phyloP scores from a whole-genome alignment of 2,797 vertebrate species.

The Tenualosa ilisha region DNA sequence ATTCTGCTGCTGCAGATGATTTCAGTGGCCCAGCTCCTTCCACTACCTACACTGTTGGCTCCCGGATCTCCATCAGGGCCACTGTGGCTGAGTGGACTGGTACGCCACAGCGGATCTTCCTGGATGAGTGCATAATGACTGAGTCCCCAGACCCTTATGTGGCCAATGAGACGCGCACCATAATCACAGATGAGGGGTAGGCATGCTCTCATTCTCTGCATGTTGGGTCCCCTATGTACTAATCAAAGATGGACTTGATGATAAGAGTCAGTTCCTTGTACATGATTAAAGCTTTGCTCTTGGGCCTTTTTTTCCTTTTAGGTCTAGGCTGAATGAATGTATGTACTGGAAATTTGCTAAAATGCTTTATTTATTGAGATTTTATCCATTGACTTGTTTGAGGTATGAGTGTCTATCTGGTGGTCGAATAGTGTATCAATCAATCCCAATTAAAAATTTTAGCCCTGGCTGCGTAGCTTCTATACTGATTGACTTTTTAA shows the following conservation, averaged over 20 bases:
- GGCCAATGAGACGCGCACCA: slow-evolving; percentile 19
- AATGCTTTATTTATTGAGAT: too few species aligned
- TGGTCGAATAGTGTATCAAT: too few species aligned
- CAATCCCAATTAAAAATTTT: too few species aligned
- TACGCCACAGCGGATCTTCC: slow-evolving; percentile 29
- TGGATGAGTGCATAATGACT: slow-evolving; percentile 39
- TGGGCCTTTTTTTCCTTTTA: too few species aligned
- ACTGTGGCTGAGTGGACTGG: slow-evolving; percentile 20
- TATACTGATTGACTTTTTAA: too few species aligned
- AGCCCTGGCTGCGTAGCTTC: too few species aligned
- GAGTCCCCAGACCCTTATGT: slow-evolving; percentile 5
- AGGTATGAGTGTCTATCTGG: too few species aligned
- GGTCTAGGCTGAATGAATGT: too few species aligned
- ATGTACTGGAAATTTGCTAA: too few species aligned
- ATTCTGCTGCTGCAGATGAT: slow-evolving; percentile 30
- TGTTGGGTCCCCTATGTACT: neutral
- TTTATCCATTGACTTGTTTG: too few species aligned
- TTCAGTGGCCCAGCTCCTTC: slow-evolving; percentile 40
- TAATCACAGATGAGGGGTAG: slow-evolving; percentile 47
- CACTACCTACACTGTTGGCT: slow-evolving; percentile 33
- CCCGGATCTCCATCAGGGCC: slow-evolving; percentile 39
- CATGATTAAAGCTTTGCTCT: too few species aligned
- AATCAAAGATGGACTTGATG: neutral
- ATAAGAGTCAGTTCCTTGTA: too few species aligned
- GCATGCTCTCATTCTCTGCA: neutral